phyloP scores from a whole-genome alignment of 2,888 invertebrate genomes.

The Diplolepis rosae region DNA sequence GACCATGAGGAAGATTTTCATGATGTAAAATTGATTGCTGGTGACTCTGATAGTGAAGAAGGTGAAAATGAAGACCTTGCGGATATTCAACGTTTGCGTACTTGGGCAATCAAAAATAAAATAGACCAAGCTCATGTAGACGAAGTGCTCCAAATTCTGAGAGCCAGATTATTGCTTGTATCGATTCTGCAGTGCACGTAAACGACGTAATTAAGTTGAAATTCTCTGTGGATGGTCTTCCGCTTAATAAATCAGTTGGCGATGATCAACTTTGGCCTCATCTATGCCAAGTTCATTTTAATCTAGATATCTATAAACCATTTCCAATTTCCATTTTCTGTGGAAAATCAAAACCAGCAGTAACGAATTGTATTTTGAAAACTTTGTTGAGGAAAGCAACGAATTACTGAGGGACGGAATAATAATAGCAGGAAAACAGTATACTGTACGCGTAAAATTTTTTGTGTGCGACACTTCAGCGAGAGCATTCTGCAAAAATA shows the following conservation, averaged over 20 bases:
- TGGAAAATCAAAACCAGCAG: constrained; percentile 40
- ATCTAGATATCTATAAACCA: constrained; percentile 37
- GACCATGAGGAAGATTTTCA: neutral
- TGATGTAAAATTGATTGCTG: neutral
- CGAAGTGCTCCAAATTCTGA: too few species aligned
- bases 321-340: constrained; percentile 45
- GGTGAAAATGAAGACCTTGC: too few species aligned
- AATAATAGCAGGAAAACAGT: constrained; percentile 30
- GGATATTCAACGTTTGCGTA: neutral
- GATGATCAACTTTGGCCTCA: constrained; percentile 44
- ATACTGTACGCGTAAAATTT: constrained; percentile 34
- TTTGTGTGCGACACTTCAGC: constrained; percentile 42
- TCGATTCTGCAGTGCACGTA: constrained; percentile 38
- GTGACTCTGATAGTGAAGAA: too few species aligned
- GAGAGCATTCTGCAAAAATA: constrained; percentile 33
- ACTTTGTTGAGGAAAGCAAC: constrained; percentile 47
- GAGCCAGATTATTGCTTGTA: too few species aligned
- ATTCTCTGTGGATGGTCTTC: constrained; percentile 44
- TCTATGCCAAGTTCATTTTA: constrained; percentile 34
- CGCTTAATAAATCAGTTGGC: constrained; percentile 34
- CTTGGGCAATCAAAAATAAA: neutral
- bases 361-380: constrained; percentile 32
- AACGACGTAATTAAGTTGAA: constrained; percentile 34
- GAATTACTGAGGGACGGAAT: constrained; percentile 38
- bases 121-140: too few species aligned